Evolutionary conservation across 2,888 invertebrate genomes (phyloP).

Genomic region (Dione vanillae): DNA sequence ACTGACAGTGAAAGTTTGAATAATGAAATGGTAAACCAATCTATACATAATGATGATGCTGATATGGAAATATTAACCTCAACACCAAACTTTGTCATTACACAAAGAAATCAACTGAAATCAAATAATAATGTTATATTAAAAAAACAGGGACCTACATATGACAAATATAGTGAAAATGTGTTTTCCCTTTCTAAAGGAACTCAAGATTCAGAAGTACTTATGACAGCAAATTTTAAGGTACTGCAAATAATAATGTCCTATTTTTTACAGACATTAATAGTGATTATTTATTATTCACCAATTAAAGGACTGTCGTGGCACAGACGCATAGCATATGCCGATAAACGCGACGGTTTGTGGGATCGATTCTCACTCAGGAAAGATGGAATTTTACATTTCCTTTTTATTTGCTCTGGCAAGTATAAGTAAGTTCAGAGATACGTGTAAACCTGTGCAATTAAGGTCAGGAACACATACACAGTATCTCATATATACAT

Average conservation of each 20-base stretch:
- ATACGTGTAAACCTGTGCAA: too few relatives aligned
- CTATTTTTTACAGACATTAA: too few relatives aligned
- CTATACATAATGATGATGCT: slow-evolving; percentile 74
- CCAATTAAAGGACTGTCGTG: too few relatives aligned
- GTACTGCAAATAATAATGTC: slow-evolving; percentile 11
- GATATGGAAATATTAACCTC: slow-evolving; percentile 58
- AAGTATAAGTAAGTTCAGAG: too few relatives aligned
- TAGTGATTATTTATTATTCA: too few relatives aligned
- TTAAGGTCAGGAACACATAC: too few relatives aligned
- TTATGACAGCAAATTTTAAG: slow-evolving; percentile 32
- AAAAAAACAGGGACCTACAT: slow-evolving; percentile 1
- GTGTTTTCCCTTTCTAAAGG: slow-evolving; percentile 67
- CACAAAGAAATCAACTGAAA: slow-evolving; percentile 1
- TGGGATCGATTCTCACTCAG: too few relatives aligned
- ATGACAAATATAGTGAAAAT: slow-evolving; percentile 70
- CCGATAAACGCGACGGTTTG: too few relatives aligned
- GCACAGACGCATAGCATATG: too few relatives aligned
- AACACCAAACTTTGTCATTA: neutral
- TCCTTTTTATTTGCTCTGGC: too few relatives aligned
- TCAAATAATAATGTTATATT: slow-evolving; percentile 17
- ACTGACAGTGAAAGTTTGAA: slow-evolving; percentile 65
- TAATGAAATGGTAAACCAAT: slow-evolving; percentile 70
- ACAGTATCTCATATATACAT: too few relatives aligned
- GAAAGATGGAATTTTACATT: too few relatives aligned
- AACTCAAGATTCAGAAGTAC: slow-evolving; percentile 46